Base-by-base conservation (phyloP, 1,140 invertebrate genomes). In the Drosophila navojoa region DNA sequence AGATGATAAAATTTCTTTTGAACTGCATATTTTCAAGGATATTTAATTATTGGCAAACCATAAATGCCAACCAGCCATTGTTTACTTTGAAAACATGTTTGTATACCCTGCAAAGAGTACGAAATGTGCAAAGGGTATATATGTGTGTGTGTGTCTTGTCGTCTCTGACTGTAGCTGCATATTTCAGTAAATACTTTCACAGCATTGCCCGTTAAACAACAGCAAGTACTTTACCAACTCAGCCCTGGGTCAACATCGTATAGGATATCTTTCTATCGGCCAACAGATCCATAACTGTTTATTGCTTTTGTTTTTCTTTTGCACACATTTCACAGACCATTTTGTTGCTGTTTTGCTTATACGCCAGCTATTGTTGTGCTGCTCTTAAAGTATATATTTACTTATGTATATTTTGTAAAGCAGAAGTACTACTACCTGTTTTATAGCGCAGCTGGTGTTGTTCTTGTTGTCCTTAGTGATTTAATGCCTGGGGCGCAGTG, bases 301-400 rank as follows among this genome's bases (percentile, higher is more conserved):
- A 27, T 5, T 40, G 38, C 16, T 15, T 77, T 68, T 67, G 38
- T 38, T 63, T 73, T 35, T 35, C 6, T 63, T 73, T 10, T 32
- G 32, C 32, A 6, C 45, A 38, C 52, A 54, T 60, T 69, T 81
- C 71, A 52, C 63, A 57, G 77, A 53, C 54, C 58, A 68, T 77
- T 87, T 82, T 82, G 74, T 52, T 76, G 60, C 49, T 47, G 49
- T 79, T 79, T 74, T 47, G 0, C 32, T 76, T 42, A 52, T 45
- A 49, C 11, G 52, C 52, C 42, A 72, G 57, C 40, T 68, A 67
- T 47, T 63, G 19, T 47, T 44, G 15, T 22, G 49, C 53, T 59
- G 58, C 76, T 79, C 71, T 87, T 87, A 89, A 87, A 79, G 73
- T 74, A 71, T 79, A 71, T 79, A 71, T 76, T 85, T 86, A 85